Evolutionary conservation across 2,888 invertebrate species (phyloP).

Genomic region (Ectemnius lituratus): DNA sequence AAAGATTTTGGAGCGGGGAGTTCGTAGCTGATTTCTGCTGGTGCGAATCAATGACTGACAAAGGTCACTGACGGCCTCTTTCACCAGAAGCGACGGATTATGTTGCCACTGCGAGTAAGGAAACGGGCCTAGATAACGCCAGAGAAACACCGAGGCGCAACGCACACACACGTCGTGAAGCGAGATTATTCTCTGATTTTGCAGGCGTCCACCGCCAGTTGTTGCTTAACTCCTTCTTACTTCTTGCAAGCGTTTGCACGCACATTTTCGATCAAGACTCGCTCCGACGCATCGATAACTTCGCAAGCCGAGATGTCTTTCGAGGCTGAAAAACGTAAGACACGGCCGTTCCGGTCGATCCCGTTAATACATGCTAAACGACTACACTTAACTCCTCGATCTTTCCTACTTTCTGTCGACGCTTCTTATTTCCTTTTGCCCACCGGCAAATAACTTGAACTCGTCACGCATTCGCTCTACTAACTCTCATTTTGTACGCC

Average conservation of each 20-base stretch:
- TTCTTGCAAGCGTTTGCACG: constrained; percentile 7
- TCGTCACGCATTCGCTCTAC: too few relatives aligned
- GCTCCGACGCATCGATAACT: constrained; percentile 11
- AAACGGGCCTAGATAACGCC: constrained; percentile 9
- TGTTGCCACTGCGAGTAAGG: constrained; percentile 54
- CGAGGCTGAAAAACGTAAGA: constrained; percentile 67
- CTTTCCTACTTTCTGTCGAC: too few relatives aligned
- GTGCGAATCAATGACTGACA: constrained; percentile 26
- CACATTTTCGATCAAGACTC: constrained; percentile 18
- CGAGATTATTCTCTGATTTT: constrained; percentile 49
- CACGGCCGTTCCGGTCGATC: constrained; percentile 21
- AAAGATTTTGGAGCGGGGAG: not conserved
- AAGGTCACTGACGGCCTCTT: constrained; percentile 11
- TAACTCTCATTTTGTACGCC: too few relatives aligned
- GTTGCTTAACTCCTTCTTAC: constrained; percentile 7
- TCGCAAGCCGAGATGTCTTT: constrained; percentile 58
- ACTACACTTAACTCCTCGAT: too few relatives aligned
- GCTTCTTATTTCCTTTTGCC: too few relatives aligned
- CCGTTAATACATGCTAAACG: constrained; percentile 51
- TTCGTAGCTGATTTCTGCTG: not conserved
- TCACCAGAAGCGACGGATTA: constrained; percentile 24
- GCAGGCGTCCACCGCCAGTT: constrained; percentile 41
- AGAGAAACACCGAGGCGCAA: too few relatives aligned
- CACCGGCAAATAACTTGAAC: too few relatives aligned
- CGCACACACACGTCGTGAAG: constrained; percentile 18